Evolutionary conservation across 1,140 invertebrate species (phyloP), one percentile per base, ranked within the genome.

Genomic region (Drosophila tani): DNA sequence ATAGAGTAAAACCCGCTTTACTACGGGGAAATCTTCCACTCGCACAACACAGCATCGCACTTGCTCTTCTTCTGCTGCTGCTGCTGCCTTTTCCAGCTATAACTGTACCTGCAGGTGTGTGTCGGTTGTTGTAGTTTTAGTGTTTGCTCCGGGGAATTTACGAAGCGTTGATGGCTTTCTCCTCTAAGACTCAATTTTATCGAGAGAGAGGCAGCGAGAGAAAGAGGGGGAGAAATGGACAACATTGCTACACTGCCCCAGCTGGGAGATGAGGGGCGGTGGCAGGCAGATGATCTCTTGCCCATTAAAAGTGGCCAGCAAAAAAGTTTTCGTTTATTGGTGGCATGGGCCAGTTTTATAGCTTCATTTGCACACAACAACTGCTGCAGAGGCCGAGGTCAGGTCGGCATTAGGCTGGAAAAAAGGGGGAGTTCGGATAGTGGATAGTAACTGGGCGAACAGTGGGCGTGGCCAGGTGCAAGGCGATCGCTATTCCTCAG

Each of bases 131-230:
- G 73, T 65, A 81, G 64, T 78, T 78, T 83, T 77, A 68, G 68
- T 84, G 78, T 59, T 70, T 43, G 76, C 71, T 82, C 57, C 47
- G 71, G 83, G 84, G 84, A 73, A 74, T 67, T 84, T 56, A 81
- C 74, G 79, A 68, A 75, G 73, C 69, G 83, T 85, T 85, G 82
- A 85, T 86, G 84, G 83, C 83, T 86, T 86, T 86, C 83, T 86
- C 83, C 79, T 63, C 56, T 50, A 69, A 70, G 67, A 67, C 38
- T 67, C 47, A 50, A 51, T 17, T 51, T 67, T 51, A 45, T 68
- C 24, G 43, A 35, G 19, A 21, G 29, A 2, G 17, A 32, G 29
- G 29, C n/a, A n/a, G n/a, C n/a, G n/a, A 38, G 63, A 73, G 19
- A 2, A 29, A 5, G 29, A 4, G 14, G 5, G 8, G 40, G 40